phyloP scores from a whole-genome alignment of 2,797 vertebrate species.

The Enteromius unitaeniatus region DNA sequence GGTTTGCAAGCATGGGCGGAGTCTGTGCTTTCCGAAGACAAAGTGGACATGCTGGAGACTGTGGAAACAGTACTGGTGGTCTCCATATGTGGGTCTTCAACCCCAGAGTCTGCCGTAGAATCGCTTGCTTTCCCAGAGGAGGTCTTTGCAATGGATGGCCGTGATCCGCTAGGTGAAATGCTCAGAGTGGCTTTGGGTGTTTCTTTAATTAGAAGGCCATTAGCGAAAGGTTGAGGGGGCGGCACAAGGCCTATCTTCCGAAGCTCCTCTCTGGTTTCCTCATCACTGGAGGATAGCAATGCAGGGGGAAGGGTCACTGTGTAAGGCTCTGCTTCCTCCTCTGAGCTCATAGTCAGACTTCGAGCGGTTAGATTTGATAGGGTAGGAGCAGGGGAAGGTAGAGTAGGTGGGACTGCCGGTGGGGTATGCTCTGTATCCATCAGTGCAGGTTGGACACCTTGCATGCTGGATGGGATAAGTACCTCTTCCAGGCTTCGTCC shows the following conservation, averaged over 20 bases:
- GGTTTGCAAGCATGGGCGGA: conserved; percentile 80
- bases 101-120: conserved; percentile 89
- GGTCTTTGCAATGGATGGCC: conserved; percentile 72
- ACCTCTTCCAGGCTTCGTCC: conserved; percentile 76
- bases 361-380: conserved; percentile 73
- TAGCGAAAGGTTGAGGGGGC: conserved; percentile 90
- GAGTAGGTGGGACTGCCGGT: conserved; percentile 68
- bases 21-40: conserved; percentile 91
- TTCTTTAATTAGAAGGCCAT: conserved; percentile 83
- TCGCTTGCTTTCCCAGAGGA: conserved; percentile 82
- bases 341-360: conserved; percentile 91
- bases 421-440: conserved; percentile 60
- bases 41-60: conserved; percentile 93
- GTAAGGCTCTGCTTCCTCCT: conserved; percentile 93
- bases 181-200: conserved; percentile 73
- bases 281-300: conserved; percentile 93
- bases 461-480: conserved; percentile 45
- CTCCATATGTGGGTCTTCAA: conserved; percentile 90
- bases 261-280: conserved; percentile 95
- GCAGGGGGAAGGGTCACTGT: conserved; percentile 92
- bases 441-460: conserved; percentile 54
- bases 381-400: conserved; percentile 72
- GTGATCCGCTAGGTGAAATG: conserved; percentile 72
- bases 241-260: conserved; percentile 94
- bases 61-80: conserved; percentile 93